A percentile compares a stretch with the other conserved stretches of the same genome.
Evolutionary conservation across 2,113 vertebrate species (phyloP).

Genomic region (Brachypodius melanocephalos): DNA sequence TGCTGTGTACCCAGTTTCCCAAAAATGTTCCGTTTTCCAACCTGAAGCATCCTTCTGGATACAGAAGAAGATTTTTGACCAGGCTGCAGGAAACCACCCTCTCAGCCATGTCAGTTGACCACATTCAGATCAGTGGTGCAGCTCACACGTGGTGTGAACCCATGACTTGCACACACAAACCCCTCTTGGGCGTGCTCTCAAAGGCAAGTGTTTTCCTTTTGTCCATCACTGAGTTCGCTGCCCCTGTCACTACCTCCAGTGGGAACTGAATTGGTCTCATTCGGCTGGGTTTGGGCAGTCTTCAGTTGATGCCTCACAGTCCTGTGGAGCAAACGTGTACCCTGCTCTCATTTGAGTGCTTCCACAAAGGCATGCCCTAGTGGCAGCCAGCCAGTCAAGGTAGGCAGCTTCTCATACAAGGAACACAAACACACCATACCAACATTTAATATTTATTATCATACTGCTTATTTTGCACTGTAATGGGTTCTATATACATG

Average conservation of each 20-base stretch:
- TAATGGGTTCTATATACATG: neutral
- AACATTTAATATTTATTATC: neutral
- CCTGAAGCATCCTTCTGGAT: neutral
- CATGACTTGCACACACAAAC: accelerated
- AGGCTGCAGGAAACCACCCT: neutral
- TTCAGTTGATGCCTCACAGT: neutral
- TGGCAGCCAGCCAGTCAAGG: neutral
- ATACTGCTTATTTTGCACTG: neutral
- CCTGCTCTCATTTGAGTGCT: neutral
- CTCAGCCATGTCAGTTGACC: neutral
- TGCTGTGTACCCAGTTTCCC: neutral
- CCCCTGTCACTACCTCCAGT: neutral
- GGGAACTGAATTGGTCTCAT: neutral
- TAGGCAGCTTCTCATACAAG: neutral
- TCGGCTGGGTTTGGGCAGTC: neutral
- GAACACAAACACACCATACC: neutral
- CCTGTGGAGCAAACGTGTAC: neutral
- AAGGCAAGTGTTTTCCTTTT: neutral
- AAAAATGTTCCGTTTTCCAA: neutral
- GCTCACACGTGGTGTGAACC: accelerated
- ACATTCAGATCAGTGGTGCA: neutral
- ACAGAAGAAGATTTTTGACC: neutral
- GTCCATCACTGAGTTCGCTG: neutral
- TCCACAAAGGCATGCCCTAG: neutral
- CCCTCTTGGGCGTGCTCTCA: neutral